Evolutionary conservation across 1,140 invertebrate species (phyloP).

Genomic region (Trigoniulus corallinus): DNA sequence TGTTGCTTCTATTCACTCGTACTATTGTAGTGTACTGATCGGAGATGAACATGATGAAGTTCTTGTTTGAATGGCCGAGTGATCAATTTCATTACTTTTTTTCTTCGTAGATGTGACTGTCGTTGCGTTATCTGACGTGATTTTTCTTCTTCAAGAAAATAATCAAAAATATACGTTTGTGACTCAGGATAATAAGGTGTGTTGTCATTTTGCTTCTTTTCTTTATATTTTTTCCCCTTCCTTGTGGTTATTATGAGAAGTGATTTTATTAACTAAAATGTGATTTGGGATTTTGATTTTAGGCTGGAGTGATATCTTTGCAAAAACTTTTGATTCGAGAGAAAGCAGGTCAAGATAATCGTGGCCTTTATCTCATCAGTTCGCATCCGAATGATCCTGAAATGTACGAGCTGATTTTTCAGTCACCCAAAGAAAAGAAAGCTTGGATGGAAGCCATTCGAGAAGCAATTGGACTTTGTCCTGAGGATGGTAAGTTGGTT

Average conservation of each 20-base stretch:
- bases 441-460: slow-evolving; percentile 69
- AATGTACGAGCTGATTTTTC: slow-evolving; percentile 88
- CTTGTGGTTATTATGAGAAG: slow-evolving; percentile 1
- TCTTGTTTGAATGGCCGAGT: no score
- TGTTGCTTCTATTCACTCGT: slow-evolving; percentile 5
- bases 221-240: not conserved
- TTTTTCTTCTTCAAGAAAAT: slow-evolving; percentile 79
- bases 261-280: no score
- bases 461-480: slow-evolving; percentile 28
- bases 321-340: slow-evolving; percentile 80
- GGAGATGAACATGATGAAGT: not conserved
- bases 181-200: slow-evolving; percentile 33
- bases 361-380: slow-evolving; percentile 67
- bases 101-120: slow-evolving; percentile 47
- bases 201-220: no score
- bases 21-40: not conserved
- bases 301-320: slow-evolving; percentile 76
- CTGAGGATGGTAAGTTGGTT: slow-evolving; percentile 33
- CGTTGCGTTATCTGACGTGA: slow-evolving; percentile 73
- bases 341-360: slow-evolving; percentile 74
- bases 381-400: slow-evolving; percentile 72
- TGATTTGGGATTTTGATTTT: slow-evolving; percentile 20
- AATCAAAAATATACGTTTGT: slow-evolving; percentile 45
- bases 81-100: slow-evolving; percentile 4
- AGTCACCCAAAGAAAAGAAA: slow-evolving; percentile 70